Conservation (phyloP, 2,113 vertebrate genomes). For the Microcebus griseorufus region DNA sequence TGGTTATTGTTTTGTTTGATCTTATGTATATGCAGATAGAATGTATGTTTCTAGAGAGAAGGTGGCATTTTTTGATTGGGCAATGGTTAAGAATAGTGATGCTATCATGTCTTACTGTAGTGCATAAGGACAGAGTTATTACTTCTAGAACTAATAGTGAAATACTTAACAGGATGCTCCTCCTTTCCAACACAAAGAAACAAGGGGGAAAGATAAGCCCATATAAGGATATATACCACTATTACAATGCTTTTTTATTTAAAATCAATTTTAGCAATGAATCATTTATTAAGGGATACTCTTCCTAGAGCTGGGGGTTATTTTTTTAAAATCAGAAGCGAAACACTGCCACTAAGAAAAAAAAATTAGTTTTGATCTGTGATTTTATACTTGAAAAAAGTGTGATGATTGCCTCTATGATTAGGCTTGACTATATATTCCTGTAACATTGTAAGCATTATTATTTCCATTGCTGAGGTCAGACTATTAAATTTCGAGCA, state of each 20-base stretch:
- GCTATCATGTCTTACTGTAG: not conserved
- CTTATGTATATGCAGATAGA: not conserved
- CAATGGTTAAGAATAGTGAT: not conserved
- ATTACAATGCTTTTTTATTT: not conserved
- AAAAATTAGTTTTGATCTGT: not conserved
- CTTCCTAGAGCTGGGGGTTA: not conserved
- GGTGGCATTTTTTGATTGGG: not conserved
- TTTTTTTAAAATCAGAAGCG: not conserved
- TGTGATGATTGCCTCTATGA: not conserved
- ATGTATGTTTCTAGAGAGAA: not conserved
- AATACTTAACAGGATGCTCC: not conserved
- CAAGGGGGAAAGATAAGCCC: not conserved
- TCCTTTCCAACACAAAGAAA: not conserved
- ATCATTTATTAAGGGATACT: not conserved
- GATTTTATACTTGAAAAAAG: not conserved
- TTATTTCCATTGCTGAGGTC: not conserved
- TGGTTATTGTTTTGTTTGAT: constrained; percentile 55
- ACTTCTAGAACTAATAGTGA: not conserved
- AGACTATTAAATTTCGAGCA: not conserved
- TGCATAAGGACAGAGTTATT: not conserved
- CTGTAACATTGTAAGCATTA: not conserved
- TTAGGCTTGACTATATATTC: not conserved
- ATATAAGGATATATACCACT: not conserved
- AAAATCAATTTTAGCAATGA: not conserved
- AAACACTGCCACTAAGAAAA: not conserved